phyloP scores from a whole-genome alignment of 2,888 invertebrate species.

The Drosophila sordidula region DNA sequence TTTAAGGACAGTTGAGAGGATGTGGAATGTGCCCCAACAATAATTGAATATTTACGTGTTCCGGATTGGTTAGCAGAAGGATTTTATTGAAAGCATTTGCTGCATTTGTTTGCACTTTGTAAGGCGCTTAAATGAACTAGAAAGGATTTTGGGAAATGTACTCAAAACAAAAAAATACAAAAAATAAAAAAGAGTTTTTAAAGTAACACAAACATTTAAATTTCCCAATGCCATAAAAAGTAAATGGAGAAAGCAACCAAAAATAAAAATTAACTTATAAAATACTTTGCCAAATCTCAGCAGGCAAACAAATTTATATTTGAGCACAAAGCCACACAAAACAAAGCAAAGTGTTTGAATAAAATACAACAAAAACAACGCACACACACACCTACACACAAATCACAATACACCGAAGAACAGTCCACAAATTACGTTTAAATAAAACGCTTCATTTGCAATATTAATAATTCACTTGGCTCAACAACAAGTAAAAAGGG shows the following conservation, averaged over 20 bases:
- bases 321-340: slow-evolving; percentile 12
- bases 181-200: background rate
- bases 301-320: slow-evolving; percentile 4
- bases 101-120: slow-evolving; percentile 16
- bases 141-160: slow-evolving; percentile 16
- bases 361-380: slow-evolving; percentile 5
- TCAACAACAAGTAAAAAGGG: slow-evolving; percentile 4
- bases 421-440: slow-evolving; percentile 34
- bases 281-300: slow-evolving; percentile 1
- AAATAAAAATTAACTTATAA: background rate
- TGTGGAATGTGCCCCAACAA: slow-evolving; percentile 1
- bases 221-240: background rate
- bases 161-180: background rate
- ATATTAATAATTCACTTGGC: slow-evolving; percentile 61
- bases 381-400: background rate
- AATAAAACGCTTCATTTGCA: slow-evolving; percentile 61
- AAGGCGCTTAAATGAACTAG: slow-evolving; percentile 36
- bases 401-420: background rate
- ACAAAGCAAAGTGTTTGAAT: slow-evolving; percentile 12
- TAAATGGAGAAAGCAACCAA: background rate
- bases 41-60: slow-evolving; percentile 63
- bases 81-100: slow-evolving; percentile 33
- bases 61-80: slow-evolving; percentile 3
- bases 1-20: background rate
- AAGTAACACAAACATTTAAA: background rate